These are phyloP conservation scores for Plebejus melissa DNA, from an alignment of 2,888 invertebrate species.

Conservation along the genomic window DNA sequence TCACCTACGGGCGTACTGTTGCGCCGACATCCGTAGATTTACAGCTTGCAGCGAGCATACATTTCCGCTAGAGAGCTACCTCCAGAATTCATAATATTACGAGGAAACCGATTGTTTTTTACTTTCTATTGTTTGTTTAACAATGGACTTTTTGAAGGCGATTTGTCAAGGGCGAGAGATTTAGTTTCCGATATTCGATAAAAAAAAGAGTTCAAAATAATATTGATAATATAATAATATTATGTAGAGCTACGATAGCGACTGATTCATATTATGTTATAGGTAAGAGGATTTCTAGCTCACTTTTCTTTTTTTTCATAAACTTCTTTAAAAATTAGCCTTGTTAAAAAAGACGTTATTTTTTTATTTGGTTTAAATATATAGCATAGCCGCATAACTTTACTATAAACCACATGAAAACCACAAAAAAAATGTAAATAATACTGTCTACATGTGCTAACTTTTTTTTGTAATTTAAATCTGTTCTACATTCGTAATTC, in stretches of 20 bases:
- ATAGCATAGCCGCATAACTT: no score
- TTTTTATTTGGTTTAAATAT: no score
- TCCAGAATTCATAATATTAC: constrained; percentile 49
- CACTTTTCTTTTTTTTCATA: no score
- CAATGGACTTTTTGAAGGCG: constrained; percentile 4
- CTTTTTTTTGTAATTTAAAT: neutral
- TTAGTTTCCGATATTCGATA: neutral
- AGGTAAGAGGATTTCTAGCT: no score
- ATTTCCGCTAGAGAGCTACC: constrained; percentile 56
- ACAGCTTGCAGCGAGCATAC: constrained; percentile 48
- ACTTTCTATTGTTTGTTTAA: constrained; percentile 12
- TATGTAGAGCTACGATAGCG: neutral
- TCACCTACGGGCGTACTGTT: constrained; percentile 40
- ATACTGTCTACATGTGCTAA: neutral
- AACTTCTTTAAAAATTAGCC: no score
- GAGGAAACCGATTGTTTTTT: constrained; percentile 13
- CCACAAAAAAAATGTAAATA: neutral
- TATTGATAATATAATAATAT: neutral
- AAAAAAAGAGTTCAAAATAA: neutral
- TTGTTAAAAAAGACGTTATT: no score
- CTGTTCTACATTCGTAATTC: neutral
- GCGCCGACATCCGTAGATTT: constrained; percentile 73
- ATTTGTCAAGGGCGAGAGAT: neutral
- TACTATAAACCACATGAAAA: no score
- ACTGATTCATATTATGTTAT: neutral